Percentiles rank a stretch among this genome's conserved stretches.
Evolutionary conservation across 2,888 invertebrate genomes (phyloP).

Genomic region (Drosophila helvetica): DNA sequence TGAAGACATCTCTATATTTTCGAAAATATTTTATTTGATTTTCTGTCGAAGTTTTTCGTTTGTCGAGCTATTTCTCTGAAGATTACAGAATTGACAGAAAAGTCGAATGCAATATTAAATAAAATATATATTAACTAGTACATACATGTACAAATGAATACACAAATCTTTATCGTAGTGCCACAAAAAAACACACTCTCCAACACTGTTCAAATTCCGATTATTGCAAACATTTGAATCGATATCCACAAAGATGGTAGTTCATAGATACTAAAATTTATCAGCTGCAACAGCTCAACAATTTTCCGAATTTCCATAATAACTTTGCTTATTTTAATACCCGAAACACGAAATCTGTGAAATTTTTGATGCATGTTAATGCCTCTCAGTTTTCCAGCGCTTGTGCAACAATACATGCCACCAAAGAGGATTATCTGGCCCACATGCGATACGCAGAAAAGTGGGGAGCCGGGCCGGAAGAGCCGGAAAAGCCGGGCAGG

Average conservation of each 20-base stretch:
- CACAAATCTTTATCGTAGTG: no score
- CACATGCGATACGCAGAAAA: slow-evolving; percentile 26
- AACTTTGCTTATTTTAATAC: slow-evolving; percentile 19
- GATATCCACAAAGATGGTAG: no score
- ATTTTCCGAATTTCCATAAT: slow-evolving; percentile 20
- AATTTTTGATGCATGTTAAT: slow-evolving; percentile 45
- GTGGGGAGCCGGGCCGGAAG: slow-evolving; percentile 1
- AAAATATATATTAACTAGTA: no score
- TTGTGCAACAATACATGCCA: slow-evolving; percentile 62
- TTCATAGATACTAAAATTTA: background rate
- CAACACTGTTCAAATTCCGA: no score
- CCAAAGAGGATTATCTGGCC: slow-evolving; percentile 63
- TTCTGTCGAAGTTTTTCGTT: background rate
- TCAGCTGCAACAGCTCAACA: background rate
- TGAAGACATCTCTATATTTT: slow-evolving; percentile 25
- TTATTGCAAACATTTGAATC: no score
- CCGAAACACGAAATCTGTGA: slow-evolving; percentile 6
- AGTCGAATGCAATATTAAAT: no score
- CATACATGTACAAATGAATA: no score
- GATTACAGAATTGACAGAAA: no score
- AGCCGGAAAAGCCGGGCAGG: slow-evolving; percentile 6
- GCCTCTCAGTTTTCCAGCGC: slow-evolving; percentile 17
- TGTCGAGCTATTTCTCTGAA: no score
- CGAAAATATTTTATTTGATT: background rate
- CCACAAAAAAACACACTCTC: no score